Evolutionary conservation across 2,113 vertebrate species (phyloP).

Genomic region (Psammodynastes pulverulentus): DNA sequence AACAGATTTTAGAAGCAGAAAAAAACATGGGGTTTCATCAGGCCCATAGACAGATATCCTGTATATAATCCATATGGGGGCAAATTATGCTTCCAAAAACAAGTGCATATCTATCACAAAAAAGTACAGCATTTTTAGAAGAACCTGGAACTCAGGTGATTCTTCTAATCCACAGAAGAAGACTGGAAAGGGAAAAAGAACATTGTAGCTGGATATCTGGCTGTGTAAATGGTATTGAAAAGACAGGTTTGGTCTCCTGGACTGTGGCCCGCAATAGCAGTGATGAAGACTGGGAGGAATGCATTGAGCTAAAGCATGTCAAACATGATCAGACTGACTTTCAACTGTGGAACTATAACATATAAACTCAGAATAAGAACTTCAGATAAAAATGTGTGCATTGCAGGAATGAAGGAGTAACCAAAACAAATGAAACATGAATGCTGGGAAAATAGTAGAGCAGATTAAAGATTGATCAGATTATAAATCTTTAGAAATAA

Average conservation of each 20-base stretch:
- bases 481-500: not conserved
- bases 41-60: not conserved
- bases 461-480: not conserved
- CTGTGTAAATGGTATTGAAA: not conserved
- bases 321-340: not conserved
- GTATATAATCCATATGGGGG: not conserved
- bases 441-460: not conserved
- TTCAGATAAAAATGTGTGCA: not conserved
- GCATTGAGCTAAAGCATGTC: not conserved
- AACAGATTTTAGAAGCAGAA: not conserved
- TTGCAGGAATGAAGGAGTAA: not conserved
- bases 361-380: not conserved
- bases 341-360: not conserved
- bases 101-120: not conserved
- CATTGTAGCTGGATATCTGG: not conserved
- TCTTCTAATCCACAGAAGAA: not conserved
- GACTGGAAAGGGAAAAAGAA: not conserved
- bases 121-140: not conserved
- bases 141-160: not conserved
- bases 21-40: not conserved
- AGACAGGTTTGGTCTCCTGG: not conserved
- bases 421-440: not conserved
- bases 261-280: not conserved
- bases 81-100: not conserved
- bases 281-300: not conserved